Conservation (phyloP, 1,140 invertebrate species). For the Subanguina moxae region DNA sequence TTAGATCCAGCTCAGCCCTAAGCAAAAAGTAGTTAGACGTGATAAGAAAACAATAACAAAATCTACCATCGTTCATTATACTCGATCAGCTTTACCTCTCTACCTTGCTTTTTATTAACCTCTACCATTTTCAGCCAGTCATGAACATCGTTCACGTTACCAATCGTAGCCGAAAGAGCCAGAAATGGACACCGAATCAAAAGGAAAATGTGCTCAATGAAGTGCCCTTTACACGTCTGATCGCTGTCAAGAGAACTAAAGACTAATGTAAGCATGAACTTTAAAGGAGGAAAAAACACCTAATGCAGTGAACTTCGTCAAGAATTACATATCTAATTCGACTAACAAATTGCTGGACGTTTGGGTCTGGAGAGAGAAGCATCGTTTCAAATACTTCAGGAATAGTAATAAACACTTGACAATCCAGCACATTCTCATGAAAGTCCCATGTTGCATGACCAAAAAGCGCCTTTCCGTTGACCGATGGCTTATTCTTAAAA, state of each 20-base stretch:
- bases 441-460: no score
- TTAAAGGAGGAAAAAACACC: no score
- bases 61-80: constrained; percentile 57
- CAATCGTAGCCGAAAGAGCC: constrained; percentile 56
- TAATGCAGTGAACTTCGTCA: constrained; percentile 58
- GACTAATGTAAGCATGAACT: no score
- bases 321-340: constrained; percentile 58
- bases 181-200: constrained; percentile 57
- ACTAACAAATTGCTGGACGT: constrained; percentile 49
- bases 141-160: constrained; percentile 49
- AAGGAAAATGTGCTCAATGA: constrained; percentile 58
- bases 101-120: constrained; percentile 23
- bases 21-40: no score
- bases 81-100: constrained; percentile 51
- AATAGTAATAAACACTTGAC: constrained; percentile 57
- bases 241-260: no score
- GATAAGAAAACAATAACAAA: no score
- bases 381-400: constrained; percentile 54
- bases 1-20: constrained; percentile 55
- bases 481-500: constrained; percentile 56
- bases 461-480: constrained; percentile 49
- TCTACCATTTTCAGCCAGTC: constrained; percentile 49
- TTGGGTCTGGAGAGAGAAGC: constrained; percentile 49
- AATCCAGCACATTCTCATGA: constrained; percentile 53
- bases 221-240: no score